Percentiles rank a stretch among this genome's conserved stretches.
These are phyloP conservation scores for Anas bahamensis DNA, from an alignment of 2,797 vertebrate species.

Conservation along the genomic window DNA sequence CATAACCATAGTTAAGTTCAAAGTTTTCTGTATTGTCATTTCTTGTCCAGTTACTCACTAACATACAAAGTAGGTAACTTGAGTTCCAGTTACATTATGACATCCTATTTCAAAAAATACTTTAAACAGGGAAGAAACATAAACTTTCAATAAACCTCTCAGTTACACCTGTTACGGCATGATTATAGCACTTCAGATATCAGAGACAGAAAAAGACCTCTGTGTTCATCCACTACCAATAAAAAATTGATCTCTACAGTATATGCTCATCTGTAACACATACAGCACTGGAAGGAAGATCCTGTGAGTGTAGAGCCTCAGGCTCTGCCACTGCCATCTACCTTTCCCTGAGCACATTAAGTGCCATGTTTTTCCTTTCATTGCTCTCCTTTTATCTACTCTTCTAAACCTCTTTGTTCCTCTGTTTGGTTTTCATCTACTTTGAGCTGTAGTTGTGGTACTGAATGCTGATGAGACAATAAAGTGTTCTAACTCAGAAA, in stretches of 20 bases:
- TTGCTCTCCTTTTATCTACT: not conserved
- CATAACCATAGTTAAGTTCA: not conserved
- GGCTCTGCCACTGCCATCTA: not conserved
- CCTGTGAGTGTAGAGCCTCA: not conserved
- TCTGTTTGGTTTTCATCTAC: not conserved
- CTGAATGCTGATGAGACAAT: slow-evolving; percentile 6
- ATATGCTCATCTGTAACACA: not conserved
- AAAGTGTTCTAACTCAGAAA: not conserved
- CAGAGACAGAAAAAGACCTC: not conserved
- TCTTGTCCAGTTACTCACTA: not conserved
- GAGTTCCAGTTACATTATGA: not conserved
- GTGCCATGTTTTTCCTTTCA: not conserved
- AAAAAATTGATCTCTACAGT: not conserved
- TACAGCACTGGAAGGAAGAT: not conserved
- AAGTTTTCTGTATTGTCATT: not conserved
- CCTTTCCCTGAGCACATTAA: not conserved
- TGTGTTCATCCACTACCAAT: not conserved
- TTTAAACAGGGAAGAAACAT: not conserved
- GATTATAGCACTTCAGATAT: not conserved
- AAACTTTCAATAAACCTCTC: not conserved
- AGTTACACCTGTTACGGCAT: not conserved
- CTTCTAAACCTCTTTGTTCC: slow-evolving; percentile 3
- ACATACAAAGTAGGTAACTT: not conserved
- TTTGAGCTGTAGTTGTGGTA: not conserved
- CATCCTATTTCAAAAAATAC: not conserved